phyloP scores from a whole-genome alignment of 30 jellyfish, hydroid and myxozoan genomes.

The Hydractinia echinata region DNA sequence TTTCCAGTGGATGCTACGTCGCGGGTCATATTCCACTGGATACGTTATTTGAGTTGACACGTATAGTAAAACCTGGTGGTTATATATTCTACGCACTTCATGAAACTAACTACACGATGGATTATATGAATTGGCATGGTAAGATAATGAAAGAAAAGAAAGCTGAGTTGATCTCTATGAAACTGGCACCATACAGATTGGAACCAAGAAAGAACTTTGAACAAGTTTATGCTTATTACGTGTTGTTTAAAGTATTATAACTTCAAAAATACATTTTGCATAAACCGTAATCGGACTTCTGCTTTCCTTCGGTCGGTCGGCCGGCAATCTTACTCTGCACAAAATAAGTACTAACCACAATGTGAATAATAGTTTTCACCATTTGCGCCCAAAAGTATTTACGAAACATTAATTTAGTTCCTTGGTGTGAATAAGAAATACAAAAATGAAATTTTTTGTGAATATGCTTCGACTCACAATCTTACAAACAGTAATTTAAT shows the following conservation, averaged over 20 bases:
- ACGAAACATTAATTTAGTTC: too few species aligned
- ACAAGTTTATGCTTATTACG: conserved; percentile 1
- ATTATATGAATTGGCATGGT: conserved; percentile 8
- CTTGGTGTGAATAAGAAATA: too few species aligned
- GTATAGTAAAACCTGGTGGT: conserved; percentile 39
- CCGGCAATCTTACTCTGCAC: too few species aligned
- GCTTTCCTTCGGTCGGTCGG: too few species aligned
- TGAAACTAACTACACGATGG: conserved; percentile 28
- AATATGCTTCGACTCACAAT: too few species aligned
- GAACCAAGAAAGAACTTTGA: conserved; percentile 2
- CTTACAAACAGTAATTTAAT: too few species aligned
- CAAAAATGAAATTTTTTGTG: too few species aligned
- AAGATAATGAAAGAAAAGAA: conserved; percentile 17
- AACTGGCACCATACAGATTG: conserved; percentile 2
- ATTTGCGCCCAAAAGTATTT: too few species aligned
- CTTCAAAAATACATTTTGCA: neutral
- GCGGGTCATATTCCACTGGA: conserved; percentile 26
- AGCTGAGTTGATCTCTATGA: conserved; percentile 23
- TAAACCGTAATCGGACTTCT: too few species aligned
- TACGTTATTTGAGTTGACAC: neutral
- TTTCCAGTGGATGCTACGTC: conserved; percentile 16
- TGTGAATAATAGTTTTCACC: too few species aligned
- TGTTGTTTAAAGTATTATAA: conserved; percentile 3
- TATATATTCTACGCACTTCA: conserved; percentile 15
- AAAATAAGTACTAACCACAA: too few species aligned